phyloP scores from a whole-genome alignment of 2,797 vertebrate genomes.

The Phalanger gymnotis region DNA sequence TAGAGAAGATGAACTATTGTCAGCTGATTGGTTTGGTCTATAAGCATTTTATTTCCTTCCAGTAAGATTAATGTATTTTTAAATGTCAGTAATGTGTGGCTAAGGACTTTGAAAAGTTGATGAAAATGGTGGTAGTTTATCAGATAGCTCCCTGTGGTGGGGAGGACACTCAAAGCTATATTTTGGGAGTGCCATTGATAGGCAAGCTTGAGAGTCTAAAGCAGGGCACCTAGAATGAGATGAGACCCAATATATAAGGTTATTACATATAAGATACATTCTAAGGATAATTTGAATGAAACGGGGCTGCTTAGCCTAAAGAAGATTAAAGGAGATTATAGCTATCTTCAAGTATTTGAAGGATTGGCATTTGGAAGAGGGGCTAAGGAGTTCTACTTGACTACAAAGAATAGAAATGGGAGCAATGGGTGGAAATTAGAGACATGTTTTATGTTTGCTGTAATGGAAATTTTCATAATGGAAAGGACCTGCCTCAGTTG shows the following conservation, averaged over 20 bases:
- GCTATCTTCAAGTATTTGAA: not conserved
- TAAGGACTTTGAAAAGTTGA: not conserved
- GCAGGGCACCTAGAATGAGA: not conserved
- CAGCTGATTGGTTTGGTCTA: conserved; percentile 4
- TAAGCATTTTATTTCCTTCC: not conserved
- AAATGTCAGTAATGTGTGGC: conserved; percentile 44
- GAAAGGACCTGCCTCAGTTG: not conserved
- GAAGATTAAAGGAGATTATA: not conserved
- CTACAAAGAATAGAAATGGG: not conserved
- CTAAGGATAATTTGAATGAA: not conserved
- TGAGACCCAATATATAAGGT: not conserved
- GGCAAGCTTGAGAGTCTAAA: not conserved
- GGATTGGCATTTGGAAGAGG: not conserved
- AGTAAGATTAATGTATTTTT: conserved; percentile 33
- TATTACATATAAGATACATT: not conserved
- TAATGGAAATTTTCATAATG: not conserved
- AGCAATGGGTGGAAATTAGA: not conserved
- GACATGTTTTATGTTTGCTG: not conserved
- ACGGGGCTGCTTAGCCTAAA: not conserved
- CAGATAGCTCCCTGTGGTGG: not conserved
- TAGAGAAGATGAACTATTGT: not conserved
- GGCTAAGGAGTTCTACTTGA: not conserved
- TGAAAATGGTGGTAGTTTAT: not conserved
- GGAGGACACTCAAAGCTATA: not conserved
- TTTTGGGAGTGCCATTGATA: not conserved